A percentile compares a stretch with the other conserved stretches of the same genome.
These are phyloP conservation scores for Poeciliopsis occidentalis DNA, from an alignment of 2,113 vertebrate genomes.

Conservation along the genomic window DNA sequence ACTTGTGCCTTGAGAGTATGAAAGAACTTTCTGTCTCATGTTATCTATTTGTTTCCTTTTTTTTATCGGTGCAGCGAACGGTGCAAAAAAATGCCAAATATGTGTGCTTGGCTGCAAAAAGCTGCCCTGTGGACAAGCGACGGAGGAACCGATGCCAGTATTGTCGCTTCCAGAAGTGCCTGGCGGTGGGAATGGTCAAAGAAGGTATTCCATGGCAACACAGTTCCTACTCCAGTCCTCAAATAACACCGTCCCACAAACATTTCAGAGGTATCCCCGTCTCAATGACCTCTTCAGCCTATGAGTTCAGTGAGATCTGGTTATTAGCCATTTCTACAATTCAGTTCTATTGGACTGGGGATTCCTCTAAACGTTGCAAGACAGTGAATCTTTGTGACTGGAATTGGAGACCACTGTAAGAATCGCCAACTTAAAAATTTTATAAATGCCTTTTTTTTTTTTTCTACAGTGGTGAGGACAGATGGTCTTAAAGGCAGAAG, in stretches of 20 bases:
- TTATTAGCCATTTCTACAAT: neutral
- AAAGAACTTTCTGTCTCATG: neutral
- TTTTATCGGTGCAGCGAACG: conserved; percentile 82
- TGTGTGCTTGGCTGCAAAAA: conserved; percentile 93
- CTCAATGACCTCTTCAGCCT: too few species aligned
- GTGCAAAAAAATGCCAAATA: conserved; percentile 98
- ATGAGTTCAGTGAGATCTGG: too few species aligned
- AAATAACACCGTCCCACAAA: neutral
- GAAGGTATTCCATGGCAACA: conserved; percentile 83
- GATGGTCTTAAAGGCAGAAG: conserved; percentile 93
- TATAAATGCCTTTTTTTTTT: conserved; percentile 7
- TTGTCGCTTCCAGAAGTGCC: conserved; percentile 95
- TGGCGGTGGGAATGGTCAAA: conserved; percentile 95
- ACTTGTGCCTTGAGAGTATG: neutral
- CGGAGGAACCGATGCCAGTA: conserved; percentile 93
- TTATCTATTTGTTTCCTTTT: conserved; percentile 1
- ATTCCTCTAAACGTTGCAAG: neutral
- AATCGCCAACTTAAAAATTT: neutral
- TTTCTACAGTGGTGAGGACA: conserved; percentile 90
- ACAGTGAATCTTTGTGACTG: neutral
- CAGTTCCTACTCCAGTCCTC: neutral
- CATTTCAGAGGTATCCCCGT: too few species aligned
- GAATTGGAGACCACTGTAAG: neutral
- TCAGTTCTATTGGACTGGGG: neutral
- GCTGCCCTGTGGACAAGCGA: conserved; percentile 94